Conservation (phyloP, 2,888 invertebrate species). For the Eupeodes latifasciatus region DNA sequence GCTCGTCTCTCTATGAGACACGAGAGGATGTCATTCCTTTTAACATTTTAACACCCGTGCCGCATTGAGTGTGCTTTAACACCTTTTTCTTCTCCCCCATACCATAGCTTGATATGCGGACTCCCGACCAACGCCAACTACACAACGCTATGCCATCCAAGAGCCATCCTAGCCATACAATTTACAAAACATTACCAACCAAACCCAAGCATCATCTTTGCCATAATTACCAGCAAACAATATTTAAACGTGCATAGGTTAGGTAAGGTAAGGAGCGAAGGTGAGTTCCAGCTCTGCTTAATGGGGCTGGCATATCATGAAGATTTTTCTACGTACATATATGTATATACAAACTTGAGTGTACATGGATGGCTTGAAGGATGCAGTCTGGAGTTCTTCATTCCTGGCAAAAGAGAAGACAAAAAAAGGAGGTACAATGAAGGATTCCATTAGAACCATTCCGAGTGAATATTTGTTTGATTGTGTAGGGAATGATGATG, state of each 20-base stretch:
- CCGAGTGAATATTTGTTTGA: neutral
- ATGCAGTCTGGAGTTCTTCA: constrained; percentile 55
- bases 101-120: too few relatives aligned
- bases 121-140: neutral
- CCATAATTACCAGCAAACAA: constrained; percentile 66
- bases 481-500: neutral
- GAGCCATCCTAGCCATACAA: neutral
- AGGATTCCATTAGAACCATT: constrained; percentile 46
- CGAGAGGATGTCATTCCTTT: constrained; percentile 51
- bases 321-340: neutral
- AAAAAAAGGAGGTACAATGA: constrained; percentile 44
- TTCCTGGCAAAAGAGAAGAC: neutral
- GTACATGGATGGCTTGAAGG: constrained; percentile 31
- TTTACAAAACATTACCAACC: constrained; percentile 24
- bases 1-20: constrained; percentile 15
- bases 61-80: constrained; percentile 52
- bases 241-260: constrained; percentile 46
- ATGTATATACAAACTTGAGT: neutral
- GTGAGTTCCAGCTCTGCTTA: neutral
- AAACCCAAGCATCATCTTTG: constrained; percentile 63
- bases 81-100: constrained; percentile 24
- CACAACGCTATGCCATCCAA: too few relatives aligned
- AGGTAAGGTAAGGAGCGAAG: neutral
- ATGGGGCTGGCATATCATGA: constrained; percentile 32
- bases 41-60: constrained; percentile 40